phyloP scores from a whole-genome alignment of 2,888 invertebrate species.

The Itoplectis maculator region DNA sequence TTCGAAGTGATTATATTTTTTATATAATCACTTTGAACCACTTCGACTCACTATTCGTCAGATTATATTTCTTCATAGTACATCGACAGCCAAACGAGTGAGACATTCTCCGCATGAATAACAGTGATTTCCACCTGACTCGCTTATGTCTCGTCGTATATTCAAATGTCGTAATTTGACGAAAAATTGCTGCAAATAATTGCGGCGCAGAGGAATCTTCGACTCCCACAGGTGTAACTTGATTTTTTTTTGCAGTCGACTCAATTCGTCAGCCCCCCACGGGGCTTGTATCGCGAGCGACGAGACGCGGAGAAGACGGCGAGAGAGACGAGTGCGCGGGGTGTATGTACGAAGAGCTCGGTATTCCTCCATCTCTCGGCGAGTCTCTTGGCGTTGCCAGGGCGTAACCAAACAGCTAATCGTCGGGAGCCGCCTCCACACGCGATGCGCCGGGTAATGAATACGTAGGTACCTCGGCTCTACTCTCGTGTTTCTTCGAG shows the following conservation, averaged over 20 bases:
- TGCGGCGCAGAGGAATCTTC: not conserved
- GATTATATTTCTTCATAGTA: not conserved
- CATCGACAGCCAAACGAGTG: not conserved
- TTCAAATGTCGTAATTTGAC: no score
- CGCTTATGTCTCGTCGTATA: no score
- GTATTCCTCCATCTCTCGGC: conserved; percentile 54
- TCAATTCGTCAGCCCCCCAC: not conserved
- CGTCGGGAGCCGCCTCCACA: conserved; percentile 76
- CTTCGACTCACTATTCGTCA: no score
- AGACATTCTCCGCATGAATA: no score
- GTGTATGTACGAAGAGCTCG: conserved; percentile 52
- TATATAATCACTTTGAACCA: no score
- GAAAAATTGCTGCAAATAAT: no score
- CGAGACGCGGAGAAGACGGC: conserved; percentile 11
- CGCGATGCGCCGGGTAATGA: conserved; percentile 76
- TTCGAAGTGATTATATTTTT: no score
- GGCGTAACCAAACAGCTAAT: conserved; percentile 80
- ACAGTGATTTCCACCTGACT: no score
- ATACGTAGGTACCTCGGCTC: conserved; percentile 71
- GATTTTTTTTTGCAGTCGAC: not conserved
- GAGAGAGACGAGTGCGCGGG: not conserved
- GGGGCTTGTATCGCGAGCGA: not conserved
- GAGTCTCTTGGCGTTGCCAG: conserved; percentile 71
- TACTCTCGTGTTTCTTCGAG: conserved; percentile 39
- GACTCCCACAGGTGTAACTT: not conserved